Evolutionary conservation across 2,797 vertebrate genomes (phyloP).

Genomic region (Miichthys miiuy): DNA sequence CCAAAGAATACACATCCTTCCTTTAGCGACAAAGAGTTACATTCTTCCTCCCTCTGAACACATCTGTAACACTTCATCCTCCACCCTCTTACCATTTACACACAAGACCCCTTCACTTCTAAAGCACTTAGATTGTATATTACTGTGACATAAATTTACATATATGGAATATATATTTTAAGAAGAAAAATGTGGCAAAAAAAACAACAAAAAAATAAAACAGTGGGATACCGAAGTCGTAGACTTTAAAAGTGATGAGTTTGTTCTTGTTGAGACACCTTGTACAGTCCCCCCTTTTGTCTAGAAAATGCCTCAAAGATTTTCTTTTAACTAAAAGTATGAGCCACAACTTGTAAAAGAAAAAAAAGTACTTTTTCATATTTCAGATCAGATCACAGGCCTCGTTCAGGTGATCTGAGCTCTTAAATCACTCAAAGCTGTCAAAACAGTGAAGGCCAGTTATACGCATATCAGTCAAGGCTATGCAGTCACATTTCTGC

Average conservation of each 20-base stretch:
- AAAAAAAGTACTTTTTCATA: constrained; percentile 34
- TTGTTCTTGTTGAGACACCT: constrained; percentile 73
- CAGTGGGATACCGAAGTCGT: constrained; percentile 62
- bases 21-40: constrained; percentile 62
- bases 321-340: constrained; percentile 63
- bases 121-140: constrained; percentile 89
- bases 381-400: constrained; percentile 20
- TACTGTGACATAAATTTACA: constrained; percentile 89
- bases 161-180: constrained; percentile 88
- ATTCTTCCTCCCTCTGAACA: constrained; percentile 62
- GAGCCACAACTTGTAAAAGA: constrained; percentile 65
- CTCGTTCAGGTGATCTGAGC: constrained; percentile 45
- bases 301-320: constrained; percentile 79
- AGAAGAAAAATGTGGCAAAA: constrained; percentile 82
- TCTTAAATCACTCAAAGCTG: constrained; percentile 40
- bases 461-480: constrained; percentile 73
- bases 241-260: constrained; percentile 67
- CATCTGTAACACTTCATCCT: constrained; percentile 45
- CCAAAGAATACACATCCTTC: constrained; percentile 82
- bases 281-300: constrained; percentile 78
- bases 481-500: constrained; percentile 63
- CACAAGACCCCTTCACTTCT: constrained; percentile 73
- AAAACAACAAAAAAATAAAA: constrained; percentile 70
- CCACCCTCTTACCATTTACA: constrained; percentile 56
- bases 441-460: constrained; percentile 64